Conservation (phyloP, 2,797 vertebrate genomes). For the Sciurus vulgaris region DNA sequence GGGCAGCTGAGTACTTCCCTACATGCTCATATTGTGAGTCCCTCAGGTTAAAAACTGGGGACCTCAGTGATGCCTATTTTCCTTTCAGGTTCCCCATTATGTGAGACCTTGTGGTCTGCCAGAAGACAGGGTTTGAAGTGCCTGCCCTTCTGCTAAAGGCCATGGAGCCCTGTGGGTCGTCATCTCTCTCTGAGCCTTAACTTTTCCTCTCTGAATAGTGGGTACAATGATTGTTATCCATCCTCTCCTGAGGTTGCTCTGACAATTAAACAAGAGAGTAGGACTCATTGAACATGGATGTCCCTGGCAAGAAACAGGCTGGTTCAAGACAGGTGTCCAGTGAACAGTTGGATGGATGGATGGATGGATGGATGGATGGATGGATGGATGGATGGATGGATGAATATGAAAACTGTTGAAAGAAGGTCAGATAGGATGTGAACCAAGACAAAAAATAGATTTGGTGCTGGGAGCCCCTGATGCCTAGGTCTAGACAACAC, state of each 20-base stretch:
- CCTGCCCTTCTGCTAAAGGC: background rate
- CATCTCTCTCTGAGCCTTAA: conserved; percentile 11
- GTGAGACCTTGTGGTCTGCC: background rate
- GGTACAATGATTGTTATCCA: background rate
- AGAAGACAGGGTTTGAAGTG: background rate
- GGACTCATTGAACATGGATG: background rate
- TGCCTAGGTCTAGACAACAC: background rate
- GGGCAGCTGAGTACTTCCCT: background rate
- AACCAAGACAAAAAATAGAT: conserved; percentile 28
- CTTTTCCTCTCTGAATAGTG: background rate
- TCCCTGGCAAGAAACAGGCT: conserved; percentile 20
- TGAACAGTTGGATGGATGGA: background rate
- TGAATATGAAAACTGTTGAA: conserved; percentile 26
- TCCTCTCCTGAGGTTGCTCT: conserved; percentile 2
- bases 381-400: background rate
- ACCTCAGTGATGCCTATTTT: background rate
- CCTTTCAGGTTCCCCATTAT: background rate
- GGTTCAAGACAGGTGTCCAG: background rate
- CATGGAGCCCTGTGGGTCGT: background rate
- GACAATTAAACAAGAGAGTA: conserved; percentile 25
- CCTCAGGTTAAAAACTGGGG: background rate
- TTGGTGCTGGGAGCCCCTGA: background rate
- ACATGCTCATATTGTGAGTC: background rate
- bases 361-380: background rate
- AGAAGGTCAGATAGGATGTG: background rate